Evolutionary conservation across 2,888 invertebrate genomes (phyloP), one percentile per base, ranked within the genome.

Genomic region (Hyles lineata): DNA sequence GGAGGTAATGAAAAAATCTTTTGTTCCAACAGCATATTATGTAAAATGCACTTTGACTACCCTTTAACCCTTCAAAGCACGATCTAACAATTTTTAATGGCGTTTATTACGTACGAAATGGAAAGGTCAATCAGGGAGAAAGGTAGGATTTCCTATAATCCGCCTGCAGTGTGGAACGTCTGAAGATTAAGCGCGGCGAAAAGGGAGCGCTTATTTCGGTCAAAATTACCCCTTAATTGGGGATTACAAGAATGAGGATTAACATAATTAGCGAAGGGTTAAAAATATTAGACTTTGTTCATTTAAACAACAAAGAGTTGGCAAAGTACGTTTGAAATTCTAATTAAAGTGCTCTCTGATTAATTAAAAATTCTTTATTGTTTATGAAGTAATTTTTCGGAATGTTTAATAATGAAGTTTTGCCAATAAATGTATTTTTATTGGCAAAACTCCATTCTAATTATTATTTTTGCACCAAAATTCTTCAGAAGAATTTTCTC

Each of bases 201-300:
- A 70, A 62, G 25, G 72, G 70, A 55, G 73, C 74, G 69, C 71
- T 74, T 73, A 74, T 74, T 74, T 50, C 35, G 70, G 71, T 73
- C 76, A 74, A 75, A 79, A 80, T 75, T 78, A 73, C 71, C 70
- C 76, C 73, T 76, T 80, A 79, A 80, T 78, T 80, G 75, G 67
- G 77, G 76, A 78, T 78, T 78, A 77, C 74, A 73, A 59, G 76
- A 72, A 77, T 76, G 70, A 70, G 74, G 73, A 76, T 76, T 76
- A 78, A 74, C 71, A 73, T 76, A 72, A 77, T 80, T 77, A 78
- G 73, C 73, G 61, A 35, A 67, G 67, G 72, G 62, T 72, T 58
- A 63, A 72, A 72, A 72, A 29, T 43, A 58, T 72, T 72, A 63
- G 21, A 35, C 55, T 67, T 29, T 29, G 29, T 29, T 29, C 52